Percentiles rank a stretch among this genome's conserved stretches.
Conservation (phyloP, 2,797 vertebrate species). For the Lithobates sylvaticus region DNA sequence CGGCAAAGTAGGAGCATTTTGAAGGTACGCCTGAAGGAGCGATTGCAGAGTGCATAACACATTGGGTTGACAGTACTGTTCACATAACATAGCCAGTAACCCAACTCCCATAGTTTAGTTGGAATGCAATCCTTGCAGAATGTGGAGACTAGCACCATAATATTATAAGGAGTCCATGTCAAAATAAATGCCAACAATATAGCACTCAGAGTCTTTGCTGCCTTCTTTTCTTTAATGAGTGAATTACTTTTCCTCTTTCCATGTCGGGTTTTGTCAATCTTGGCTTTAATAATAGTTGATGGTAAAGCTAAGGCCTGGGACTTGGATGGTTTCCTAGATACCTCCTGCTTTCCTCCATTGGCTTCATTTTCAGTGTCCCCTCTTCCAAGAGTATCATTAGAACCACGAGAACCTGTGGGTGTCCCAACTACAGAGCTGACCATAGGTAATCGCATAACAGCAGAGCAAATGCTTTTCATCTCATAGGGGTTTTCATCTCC, state of each 20-base stretch:
- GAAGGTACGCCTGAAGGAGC: slow-evolving; percentile 81
- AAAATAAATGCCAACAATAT: slow-evolving; percentile 83
- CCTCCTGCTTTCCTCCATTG: slow-evolving; percentile 34
- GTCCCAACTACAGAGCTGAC: slow-evolving; percentile 66
- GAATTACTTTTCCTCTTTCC: slow-evolving; percentile 74
- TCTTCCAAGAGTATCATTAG: slow-evolving; percentile 20
- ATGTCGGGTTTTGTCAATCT: slow-evolving; percentile 63
- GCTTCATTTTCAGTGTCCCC: slow-evolving; percentile 18
- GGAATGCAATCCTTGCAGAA: slow-evolving; percentile 79
- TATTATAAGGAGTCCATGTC: slow-evolving; percentile 85
- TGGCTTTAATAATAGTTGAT: slow-evolving; percentile 47
- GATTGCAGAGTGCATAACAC: slow-evolving; percentile 84
- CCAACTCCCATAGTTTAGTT: slow-evolving; percentile 79
- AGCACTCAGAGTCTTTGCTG: slow-evolving; percentile 79
- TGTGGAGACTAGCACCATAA: slow-evolving; percentile 84
- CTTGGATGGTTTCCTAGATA: slow-evolving; percentile 64
- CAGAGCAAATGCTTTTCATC: slow-evolving; percentile 54
- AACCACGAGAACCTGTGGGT: slow-evolving; percentile 56
- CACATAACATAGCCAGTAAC: slow-evolving; percentile 85
- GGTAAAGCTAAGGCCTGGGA: slow-evolving; percentile 44
- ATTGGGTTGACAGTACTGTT: slow-evolving; percentile 85
- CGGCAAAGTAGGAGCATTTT: slow-evolving; percentile 79
- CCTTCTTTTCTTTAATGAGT: slow-evolving; percentile 82
- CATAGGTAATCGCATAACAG: slow-evolving; percentile 72
- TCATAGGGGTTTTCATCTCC: slow-evolving; percentile 74